Percentiles rank a stretch among this genome's conserved stretches.
Evolutionary conservation across 2,113 vertebrate species (phyloP).

Genomic region (Calyptomena viridis): DNA sequence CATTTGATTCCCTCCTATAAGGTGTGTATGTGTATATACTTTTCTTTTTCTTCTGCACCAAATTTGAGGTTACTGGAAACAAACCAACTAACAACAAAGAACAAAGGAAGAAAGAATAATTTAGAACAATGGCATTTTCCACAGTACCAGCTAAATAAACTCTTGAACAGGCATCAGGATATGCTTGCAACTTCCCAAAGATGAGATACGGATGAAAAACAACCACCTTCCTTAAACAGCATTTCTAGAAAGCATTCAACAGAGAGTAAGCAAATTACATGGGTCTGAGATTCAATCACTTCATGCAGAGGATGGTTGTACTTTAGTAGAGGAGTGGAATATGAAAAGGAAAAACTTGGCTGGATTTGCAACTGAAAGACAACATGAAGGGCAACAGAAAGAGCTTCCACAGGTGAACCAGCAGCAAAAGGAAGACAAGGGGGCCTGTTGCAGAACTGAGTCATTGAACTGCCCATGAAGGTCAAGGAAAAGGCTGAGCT

Average conservation of each 20-base stretch:
- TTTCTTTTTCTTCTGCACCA: neutral
- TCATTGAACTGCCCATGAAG: neutral
- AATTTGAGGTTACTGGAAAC: conserved; percentile 11
- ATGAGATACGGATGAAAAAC: neutral
- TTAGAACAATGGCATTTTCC: conserved; percentile 1
- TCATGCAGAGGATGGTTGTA: neutral
- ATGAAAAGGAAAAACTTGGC: neutral
- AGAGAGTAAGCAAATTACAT: neutral
- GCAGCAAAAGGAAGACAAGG: neutral
- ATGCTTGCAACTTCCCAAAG: neutral
- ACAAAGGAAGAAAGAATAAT: neutral
- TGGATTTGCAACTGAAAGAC: neutral
- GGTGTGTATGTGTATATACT: neutral
- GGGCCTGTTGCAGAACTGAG: neutral
- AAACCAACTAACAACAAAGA: conserved; percentile 13
- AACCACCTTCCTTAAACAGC: neutral
- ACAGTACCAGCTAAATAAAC: neutral
- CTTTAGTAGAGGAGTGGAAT: neutral
- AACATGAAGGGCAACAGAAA: neutral
- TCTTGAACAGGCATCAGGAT: neutral
- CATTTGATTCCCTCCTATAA: neutral
- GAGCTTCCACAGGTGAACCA: neutral
- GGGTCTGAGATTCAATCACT: neutral
- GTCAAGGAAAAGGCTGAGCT: neutral
- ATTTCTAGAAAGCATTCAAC: neutral